A percentile compares a stretch with the other conserved stretches of the same genome.
phyloP scores from a whole-genome alignment of 2,888 invertebrate genomes.

The Archips crataeganus region DNA sequence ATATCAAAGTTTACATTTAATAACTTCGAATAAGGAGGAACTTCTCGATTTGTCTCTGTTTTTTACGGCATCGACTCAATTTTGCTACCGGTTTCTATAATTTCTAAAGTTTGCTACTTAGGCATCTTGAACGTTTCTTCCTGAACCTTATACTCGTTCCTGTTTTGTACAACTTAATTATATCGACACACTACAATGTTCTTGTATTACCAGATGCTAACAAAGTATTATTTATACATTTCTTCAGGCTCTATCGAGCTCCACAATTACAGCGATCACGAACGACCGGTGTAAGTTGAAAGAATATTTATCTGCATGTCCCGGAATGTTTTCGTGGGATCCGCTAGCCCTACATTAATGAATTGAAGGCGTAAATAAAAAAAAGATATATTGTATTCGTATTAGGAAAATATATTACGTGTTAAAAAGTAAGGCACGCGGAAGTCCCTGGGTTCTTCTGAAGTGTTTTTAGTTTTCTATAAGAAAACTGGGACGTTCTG shows the following conservation, averaged over 20 bases:
- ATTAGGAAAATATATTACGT: neutral
- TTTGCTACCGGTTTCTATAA: neutral
- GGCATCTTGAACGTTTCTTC: neutral
- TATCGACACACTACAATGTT: neutral
- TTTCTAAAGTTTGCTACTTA: neutral
- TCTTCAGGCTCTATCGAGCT: conserved; percentile 50
- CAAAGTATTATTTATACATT: conserved; percentile 47
- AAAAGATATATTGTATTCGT: neutral
- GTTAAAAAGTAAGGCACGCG: conserved; percentile 34
- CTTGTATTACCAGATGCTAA: conserved; percentile 30
- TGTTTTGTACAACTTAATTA: neutral
- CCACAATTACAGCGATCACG: conserved; percentile 42
- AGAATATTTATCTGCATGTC: conserved; percentile 43
- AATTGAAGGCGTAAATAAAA: neutral
- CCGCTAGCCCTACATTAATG: conserved; percentile 37
- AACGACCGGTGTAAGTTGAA: conserved; percentile 43
- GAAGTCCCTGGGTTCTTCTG: conserved; percentile 19
- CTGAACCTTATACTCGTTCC: neutral
- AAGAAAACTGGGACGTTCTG: conserved; percentile 3
- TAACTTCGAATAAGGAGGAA: no score
- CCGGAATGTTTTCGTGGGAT: conserved; percentile 19
- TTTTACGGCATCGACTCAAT: no score
- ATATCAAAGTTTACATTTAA: no score
- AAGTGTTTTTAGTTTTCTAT: conserved; percentile 17
- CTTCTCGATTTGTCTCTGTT: no score